phyloP scores from a whole-genome alignment of 2,888 invertebrate species.

The Calliphora vomitoria region DNA sequence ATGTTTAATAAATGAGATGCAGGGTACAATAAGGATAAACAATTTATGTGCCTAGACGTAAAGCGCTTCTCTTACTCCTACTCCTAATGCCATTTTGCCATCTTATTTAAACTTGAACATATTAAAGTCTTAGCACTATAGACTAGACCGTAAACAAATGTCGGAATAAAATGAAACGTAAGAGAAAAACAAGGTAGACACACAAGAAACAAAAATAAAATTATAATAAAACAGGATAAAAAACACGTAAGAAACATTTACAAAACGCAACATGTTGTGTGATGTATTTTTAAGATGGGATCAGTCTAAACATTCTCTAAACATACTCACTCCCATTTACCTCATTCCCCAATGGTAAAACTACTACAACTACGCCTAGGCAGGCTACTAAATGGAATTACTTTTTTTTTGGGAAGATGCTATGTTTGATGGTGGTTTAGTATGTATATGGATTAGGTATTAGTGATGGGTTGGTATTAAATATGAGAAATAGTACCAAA shows the following conservation, averaged over 20 bases:
- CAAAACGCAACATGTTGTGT: constrained; percentile 55
- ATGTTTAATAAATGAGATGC: neutral
- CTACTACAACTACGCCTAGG: neutral
- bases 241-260: constrained; percentile 48
- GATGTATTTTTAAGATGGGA: constrained; percentile 30
- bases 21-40: neutral
- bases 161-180: neutral
- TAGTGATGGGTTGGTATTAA: too few species aligned
- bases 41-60: constrained; percentile 30
- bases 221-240: constrained; percentile 42
- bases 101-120: neutral
- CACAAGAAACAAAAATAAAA: neutral
- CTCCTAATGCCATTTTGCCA: neutral
- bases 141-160: constrained; percentile 26
- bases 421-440: neutral
- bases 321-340: neutral
- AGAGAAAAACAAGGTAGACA: neutral
- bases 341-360: neutral
- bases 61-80: neutral
- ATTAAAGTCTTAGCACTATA: constrained; percentile 8
- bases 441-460: neutral
- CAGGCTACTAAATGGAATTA: constrained; percentile 7
- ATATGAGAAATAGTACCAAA: too few species aligned
- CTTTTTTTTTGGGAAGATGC: neutral
- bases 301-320: constrained; percentile 9